Evolutionary conservation across 2,797 vertebrate species (phyloP).

Genomic region (Microchirus variegatus): DNA sequence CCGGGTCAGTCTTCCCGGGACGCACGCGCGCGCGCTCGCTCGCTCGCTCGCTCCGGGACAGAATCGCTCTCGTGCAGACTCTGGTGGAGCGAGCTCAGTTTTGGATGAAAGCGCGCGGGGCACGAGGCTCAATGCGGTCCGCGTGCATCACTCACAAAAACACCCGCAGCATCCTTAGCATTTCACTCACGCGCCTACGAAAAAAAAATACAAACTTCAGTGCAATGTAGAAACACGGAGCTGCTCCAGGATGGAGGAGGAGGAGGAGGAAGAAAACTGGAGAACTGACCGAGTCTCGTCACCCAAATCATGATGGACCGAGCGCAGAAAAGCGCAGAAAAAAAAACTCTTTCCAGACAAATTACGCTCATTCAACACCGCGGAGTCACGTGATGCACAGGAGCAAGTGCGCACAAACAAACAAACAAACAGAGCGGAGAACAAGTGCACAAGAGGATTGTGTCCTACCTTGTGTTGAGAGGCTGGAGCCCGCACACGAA

Average conservation of each 20-base stretch:
- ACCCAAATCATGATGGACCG: not conserved
- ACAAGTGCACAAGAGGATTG: not conserved
- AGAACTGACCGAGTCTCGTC: not conserved
- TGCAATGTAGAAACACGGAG: not conserved
- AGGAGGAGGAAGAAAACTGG: not conserved
- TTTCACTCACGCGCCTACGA: constrained; percentile 54
- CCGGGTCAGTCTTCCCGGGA: no score
- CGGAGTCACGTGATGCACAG: no score
- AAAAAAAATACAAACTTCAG: constrained; percentile 57
- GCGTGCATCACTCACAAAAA: constrained; percentile 2
- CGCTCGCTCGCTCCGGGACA: no score
- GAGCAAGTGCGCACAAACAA: constrained; percentile 19
- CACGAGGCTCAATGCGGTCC: not conserved
- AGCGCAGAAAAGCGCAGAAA: not conserved
- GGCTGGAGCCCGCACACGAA: constrained; percentile 1
- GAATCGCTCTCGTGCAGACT: no score
- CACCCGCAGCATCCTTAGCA: constrained; percentile 35
- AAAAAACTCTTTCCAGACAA: not conserved
- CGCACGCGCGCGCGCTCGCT: no score
- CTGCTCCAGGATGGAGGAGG: not conserved
- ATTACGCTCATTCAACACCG: not conserved
- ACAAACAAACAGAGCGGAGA: not conserved
- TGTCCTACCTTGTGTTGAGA: constrained; percentile 45
- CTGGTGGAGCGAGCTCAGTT: not conserved
- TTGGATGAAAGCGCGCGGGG: constrained; percentile 1